A percentile compares a stretch with the other conserved stretches of the same genome.
Evolutionary conservation across 2,888 invertebrate species (phyloP).

Genomic region (Automeris io): DNA sequence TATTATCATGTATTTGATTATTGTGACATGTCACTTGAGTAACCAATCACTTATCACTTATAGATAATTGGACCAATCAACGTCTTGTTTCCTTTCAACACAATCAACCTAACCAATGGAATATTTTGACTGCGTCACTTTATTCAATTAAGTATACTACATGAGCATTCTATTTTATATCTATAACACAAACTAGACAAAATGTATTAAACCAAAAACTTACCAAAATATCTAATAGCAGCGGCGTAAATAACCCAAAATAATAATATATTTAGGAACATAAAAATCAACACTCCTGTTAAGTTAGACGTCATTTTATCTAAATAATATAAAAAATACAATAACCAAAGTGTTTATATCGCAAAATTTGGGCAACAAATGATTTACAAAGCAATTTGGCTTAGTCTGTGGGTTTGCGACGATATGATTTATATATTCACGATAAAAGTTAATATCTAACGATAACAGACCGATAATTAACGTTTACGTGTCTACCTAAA

Average conservation of each 20-base stretch:
- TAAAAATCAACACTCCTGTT: slow-evolving; percentile 35
- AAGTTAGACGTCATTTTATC: slow-evolving; percentile 32
- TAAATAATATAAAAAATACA: background rate
- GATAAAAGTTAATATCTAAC: slow-evolving; percentile 6
- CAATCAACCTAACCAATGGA: no score
- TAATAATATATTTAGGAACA: slow-evolving; percentile 40
- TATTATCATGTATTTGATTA: no score
- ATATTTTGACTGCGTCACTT: no score
- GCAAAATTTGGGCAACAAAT: slow-evolving; percentile 4
- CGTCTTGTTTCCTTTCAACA: no score
- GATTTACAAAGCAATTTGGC: slow-evolving; percentile 1
- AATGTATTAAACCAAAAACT: no score
- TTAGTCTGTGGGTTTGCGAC: background rate
- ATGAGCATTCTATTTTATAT: no score
- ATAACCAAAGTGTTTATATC: background rate
- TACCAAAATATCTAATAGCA: slow-evolving; percentile 45
- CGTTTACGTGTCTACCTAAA: background rate
- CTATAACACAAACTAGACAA: no score
- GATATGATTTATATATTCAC: slow-evolving; percentile 6
- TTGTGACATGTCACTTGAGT: no score
- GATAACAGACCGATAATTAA: slow-evolving; percentile 5
- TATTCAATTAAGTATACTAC: no score
- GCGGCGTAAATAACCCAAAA: slow-evolving; percentile 49
- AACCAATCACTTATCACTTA: no score
- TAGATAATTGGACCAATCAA: no score